Base-by-base conservation (phyloP, 2,113 vertebrate species). In the Sorex fumeus region DNA sequence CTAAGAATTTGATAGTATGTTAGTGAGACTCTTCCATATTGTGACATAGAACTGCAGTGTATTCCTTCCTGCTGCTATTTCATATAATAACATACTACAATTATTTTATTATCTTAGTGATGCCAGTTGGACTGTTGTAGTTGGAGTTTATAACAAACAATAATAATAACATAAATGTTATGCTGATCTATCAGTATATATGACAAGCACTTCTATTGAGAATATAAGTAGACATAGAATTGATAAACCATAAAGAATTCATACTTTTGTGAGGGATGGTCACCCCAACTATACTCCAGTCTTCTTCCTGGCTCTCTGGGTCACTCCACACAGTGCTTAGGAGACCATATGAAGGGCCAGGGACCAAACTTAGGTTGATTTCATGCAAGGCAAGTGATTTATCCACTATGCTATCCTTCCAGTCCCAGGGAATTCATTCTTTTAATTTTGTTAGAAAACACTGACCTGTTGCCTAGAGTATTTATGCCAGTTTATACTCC, bases 381-480 rank as follows among this genome's bases (percentile, higher is more conserved):
- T n/a, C n/a, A n/a, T n/a, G n/a, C n/a, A n/a, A n/a, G n/a, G n/a
- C n/a, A n/a, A n/a, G n/a, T n/a, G n/a, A n/a, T n/a, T n/a, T n/a
- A n/a, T n/a, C n/a, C n/a, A n/a, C n/a, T n/a, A n/a, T n/a, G n/a
- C n/a, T n/a, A n/a, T n/a, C n/a, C n/a, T n/a, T n/a, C n/a, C n/a
- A n/a, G n/a, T n/a, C n/a, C n/a, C n/a, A n/a, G n/a, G n/a, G n/a
- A n/a, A n/a, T n/a, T n/a, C n/a, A n/a, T n/a, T n/a, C n/a, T n/a
- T n/a, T n/a, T 79, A 64, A 81, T 62, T 69, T 79, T 62, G 80
- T 67, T 25, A 84, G 75, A 60, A 95, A 81, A 91, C 82, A 75
- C 6, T 87, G 19, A 50, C 74, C 34, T 43, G 6, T 79, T 90
- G 84, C 67, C n/a, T n/a, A n/a, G n/a, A n/a, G n/a, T n/a, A n/a